phyloP scores from a whole-genome alignment of 2,888 invertebrate genomes.

The Hesperia comma region DNA sequence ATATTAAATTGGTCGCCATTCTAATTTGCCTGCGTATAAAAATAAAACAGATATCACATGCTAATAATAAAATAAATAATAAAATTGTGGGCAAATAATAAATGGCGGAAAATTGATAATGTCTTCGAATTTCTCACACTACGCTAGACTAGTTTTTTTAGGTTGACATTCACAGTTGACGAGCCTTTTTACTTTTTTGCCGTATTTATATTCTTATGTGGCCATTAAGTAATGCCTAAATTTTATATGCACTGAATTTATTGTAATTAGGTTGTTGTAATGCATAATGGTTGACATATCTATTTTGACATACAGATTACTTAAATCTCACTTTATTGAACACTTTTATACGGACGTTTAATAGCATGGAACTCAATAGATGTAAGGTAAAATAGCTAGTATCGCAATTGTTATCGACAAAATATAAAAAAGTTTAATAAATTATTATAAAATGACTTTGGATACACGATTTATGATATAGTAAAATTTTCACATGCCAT shows the following conservation, averaged over 20 bases:
- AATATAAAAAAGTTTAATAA: not conserved
- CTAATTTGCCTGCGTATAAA: no score
- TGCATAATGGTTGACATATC: conserved; percentile 14
- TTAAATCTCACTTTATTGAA: conserved; percentile 4
- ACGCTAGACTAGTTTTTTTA: conserved; percentile 15
- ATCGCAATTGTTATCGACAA: not conserved
- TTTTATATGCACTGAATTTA: conserved; percentile 23
- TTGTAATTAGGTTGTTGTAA: conserved; percentile 11
- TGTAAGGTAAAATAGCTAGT: conserved; percentile 3
- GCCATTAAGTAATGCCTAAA: conserved; percentile 8
- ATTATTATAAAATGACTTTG: not conserved
- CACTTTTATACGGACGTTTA: not conserved
- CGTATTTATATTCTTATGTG: not conserved
- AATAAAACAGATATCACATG: no score
- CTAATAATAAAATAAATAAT: no score
- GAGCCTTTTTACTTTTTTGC: conserved; percentile 35
- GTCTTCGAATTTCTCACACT: not conserved
- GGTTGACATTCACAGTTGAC: not conserved
- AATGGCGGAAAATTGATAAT: not conserved
- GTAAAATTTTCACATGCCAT: not conserved
- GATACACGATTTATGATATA: not conserved
- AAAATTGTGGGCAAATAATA: no score
- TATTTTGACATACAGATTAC: conserved; percentile 14
- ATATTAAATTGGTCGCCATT: not conserved
- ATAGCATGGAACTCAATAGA: conserved; percentile 6